A percentile compares a stretch with the other conserved stretches of the same genome.
Evolutionary conservation across 2,888 invertebrate genomes (phyloP).

Genomic region (Mesorhabditis sp.): DNA sequence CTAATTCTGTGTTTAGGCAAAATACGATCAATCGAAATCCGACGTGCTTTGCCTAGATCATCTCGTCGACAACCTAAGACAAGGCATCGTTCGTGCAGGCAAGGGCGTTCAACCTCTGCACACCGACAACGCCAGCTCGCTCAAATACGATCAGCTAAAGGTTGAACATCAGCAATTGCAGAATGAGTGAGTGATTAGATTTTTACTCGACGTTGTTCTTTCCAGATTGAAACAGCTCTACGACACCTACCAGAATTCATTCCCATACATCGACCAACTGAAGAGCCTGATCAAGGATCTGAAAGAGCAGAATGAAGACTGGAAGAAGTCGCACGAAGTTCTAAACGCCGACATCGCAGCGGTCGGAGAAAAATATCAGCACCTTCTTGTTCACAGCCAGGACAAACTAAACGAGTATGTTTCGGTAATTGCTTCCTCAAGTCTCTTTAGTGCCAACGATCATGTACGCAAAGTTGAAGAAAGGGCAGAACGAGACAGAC

Average conservation of each 20-base stretch:
- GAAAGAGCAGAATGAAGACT: background rate
- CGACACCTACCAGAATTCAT: background rate
- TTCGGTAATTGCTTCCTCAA: background rate
- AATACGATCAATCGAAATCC: no score
- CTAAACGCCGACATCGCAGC: background rate
- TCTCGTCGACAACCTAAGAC: background rate
- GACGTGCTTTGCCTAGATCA: background rate
- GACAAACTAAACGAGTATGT: background rate
- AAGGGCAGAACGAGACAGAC: background rate
- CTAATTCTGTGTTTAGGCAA: no score
- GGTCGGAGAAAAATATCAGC: background rate
- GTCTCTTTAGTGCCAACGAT: background rate
- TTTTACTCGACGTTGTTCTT: background rate
- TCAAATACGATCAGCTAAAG: constrained; percentile 2
- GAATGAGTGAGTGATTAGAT: background rate
- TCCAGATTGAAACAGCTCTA: background rate
- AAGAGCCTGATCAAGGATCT: background rate
- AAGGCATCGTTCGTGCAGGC: background rate
- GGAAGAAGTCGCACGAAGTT: background rate
- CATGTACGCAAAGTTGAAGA: constrained; percentile 2
- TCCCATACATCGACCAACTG: constrained; percentile 1
- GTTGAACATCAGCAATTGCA: background rate
- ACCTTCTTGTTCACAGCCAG: background rate
- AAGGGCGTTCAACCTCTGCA: background rate
- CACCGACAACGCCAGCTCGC: background rate